A percentile compares a stretch with the other conserved stretches of the same genome.
These are phyloP conservation scores for Caenorhabditis macrosperma DNA, from an alignment of 2,888 invertebrate species.

Conservation along the genomic window DNA sequence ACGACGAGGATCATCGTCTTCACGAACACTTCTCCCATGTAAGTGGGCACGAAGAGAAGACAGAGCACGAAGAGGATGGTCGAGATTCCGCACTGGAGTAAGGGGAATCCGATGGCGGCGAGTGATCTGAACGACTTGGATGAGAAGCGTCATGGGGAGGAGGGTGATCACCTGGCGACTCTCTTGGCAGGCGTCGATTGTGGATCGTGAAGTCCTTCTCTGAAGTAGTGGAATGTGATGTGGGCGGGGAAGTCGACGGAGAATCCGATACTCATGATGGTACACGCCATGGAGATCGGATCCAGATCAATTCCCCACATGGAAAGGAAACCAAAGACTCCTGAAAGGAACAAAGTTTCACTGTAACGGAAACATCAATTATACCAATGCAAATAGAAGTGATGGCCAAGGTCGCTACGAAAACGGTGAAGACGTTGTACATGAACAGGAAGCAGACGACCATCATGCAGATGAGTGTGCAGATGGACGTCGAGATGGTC, in stretches of 20 bases:
- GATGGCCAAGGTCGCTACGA: constrained; percentile 75
- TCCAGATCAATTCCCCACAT: constrained; percentile 77
- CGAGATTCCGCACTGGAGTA: constrained; percentile 76
- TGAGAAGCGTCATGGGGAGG: no score
- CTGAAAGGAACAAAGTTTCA: constrained; percentile 40
- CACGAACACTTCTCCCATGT: constrained; percentile 78
- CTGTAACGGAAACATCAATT: constrained; percentile 1
- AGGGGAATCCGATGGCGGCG: constrained; percentile 75
- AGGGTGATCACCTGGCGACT: constrained; percentile 64
- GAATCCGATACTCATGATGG: constrained; percentile 76
- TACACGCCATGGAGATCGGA: constrained; percentile 77
- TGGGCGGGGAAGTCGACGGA: constrained; percentile 79
- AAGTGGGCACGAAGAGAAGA: constrained; percentile 74
- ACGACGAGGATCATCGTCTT: constrained; percentile 79
- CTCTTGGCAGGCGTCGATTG: constrained; percentile 64
- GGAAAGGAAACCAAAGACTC: constrained; percentile 75
- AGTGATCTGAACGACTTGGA: constrained; percentile 63
- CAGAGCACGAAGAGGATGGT: constrained; percentile 75
- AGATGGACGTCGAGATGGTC: constrained; percentile 68
- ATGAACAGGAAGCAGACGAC: constrained; percentile 78
- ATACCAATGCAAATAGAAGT: constrained; percentile 77
- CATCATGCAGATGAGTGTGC: constrained; percentile 74
- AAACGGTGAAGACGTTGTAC: constrained; percentile 77
- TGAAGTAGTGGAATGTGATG: constrained; percentile 77
- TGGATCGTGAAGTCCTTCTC: constrained; percentile 72